Conservation (phyloP, 1,140 invertebrate genomes). For the Halesus radiatus region DNA sequence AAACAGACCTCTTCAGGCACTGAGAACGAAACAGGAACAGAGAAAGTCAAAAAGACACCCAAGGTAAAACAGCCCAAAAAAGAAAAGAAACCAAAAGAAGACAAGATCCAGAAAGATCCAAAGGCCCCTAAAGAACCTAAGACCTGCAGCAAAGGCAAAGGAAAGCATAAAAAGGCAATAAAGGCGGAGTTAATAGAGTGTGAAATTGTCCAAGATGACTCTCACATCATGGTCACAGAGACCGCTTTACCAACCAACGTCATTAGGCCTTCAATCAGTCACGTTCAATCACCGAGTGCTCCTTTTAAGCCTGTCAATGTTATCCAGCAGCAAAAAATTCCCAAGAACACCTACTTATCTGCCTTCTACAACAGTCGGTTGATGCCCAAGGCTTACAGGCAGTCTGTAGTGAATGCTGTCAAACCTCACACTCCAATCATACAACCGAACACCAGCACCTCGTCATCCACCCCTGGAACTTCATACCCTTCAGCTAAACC, state of each 20-base stretch:
- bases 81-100: not conserved
- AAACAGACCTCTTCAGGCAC: conserved; percentile 54
- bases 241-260: no score
- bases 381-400: no score
- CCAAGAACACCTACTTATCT: no score
- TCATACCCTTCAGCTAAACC: not conserved
- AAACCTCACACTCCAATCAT: no score
- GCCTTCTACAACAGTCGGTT: no score
- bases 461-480: no score
- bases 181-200: not conserved
- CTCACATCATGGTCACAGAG: not conserved
- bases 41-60: conserved; percentile 58
- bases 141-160: conserved; percentile 14
- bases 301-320: no score
- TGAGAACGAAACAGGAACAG: not conserved
- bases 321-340: no score
- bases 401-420: no score
- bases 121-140: conserved; percentile 12
- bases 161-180: conserved; percentile 4
- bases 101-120: not conserved
- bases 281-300: no score
- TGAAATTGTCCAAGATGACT: conserved; percentile 19
- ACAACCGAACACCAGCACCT: no score
- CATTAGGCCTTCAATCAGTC: no score
- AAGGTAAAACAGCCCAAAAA: conserved; percentile 59